Evolutionary conservation across 1,140 invertebrate species (phyloP).

Genomic region (Brachionus rubens): DNA sequence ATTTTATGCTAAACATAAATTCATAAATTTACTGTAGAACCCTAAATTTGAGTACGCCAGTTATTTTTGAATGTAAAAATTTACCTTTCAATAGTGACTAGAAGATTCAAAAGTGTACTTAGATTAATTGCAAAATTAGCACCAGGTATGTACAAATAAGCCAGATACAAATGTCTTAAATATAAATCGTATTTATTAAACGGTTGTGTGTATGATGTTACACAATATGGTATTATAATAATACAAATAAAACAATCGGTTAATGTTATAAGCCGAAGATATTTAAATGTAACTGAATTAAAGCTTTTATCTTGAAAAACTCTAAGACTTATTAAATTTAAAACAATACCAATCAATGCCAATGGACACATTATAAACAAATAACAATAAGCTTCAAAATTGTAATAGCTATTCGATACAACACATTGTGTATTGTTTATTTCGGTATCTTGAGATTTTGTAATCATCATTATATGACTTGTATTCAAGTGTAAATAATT

Average conservation of each 20-base stretch:
- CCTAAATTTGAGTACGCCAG: no score
- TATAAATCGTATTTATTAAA: conserved; percentile 36
- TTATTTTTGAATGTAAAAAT: no score
- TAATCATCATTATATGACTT: background rate
- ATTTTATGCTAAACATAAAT: no score
- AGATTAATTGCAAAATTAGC: conserved; percentile 44
- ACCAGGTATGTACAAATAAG: conserved; percentile 44
- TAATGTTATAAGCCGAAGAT: conserved; percentile 27
- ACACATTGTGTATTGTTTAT: background rate
- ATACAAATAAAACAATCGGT: conserved; percentile 38
- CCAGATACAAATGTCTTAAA: conserved; percentile 16
- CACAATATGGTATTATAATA: conserved; percentile 31
- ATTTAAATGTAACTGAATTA: conserved; percentile 43
- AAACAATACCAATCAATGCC: conserved; percentile 20
- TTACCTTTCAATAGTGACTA: conserved; percentile 38
- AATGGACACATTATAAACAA: conserved; percentile 42
- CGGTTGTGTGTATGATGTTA: conserved; percentile 40
- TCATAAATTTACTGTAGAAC: no score
- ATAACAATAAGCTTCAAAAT: conserved; percentile 19
- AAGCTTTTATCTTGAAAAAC: conserved; percentile 41
- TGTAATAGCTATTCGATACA: conserved; percentile 11
- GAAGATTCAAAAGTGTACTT: conserved; percentile 36
- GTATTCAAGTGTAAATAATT: no score
- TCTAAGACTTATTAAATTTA: conserved; percentile 16
- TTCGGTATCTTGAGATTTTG: background rate